Evolutionary conservation across 23 tunicate species (phyloP).

Genomic region (Clavelina lepadiformis): DNA sequence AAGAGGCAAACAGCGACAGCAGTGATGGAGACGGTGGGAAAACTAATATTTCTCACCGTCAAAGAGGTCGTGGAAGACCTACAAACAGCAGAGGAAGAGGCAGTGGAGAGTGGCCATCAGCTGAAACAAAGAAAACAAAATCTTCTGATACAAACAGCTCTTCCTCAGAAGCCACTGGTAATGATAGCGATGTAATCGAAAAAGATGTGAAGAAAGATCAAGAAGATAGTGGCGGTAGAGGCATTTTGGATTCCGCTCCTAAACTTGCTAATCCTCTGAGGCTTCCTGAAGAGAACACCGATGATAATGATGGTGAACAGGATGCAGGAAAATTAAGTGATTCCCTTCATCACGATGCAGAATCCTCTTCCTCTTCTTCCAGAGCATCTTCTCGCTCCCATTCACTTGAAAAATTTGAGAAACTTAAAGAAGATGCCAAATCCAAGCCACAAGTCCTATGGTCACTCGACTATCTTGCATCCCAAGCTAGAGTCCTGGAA

Average conservation of each 20-base stretch:
- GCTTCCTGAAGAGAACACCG: no score
- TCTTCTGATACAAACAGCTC: background rate
- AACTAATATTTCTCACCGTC: no score
- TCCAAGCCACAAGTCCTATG: conserved; percentile 72
- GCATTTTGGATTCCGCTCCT: no score
- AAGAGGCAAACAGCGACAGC: no score
- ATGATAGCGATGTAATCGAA: background rate
- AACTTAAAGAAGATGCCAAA: conserved; percentile 44
- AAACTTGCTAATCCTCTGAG: no score
- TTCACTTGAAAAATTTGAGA: conserved; percentile 59
- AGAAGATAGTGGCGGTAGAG: no score
- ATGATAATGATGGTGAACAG: no score
- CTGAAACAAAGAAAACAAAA: background rate
- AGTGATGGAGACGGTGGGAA: no score
- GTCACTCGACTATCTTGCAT: conserved; percentile 84
- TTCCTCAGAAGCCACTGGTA: background rate
- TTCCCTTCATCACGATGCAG: conserved; percentile 19
- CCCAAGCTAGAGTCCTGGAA: conserved; percentile 81
- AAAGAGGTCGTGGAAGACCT: conserved; percentile 37
- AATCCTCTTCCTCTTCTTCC: conserved; percentile 67
- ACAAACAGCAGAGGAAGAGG: conserved; percentile 53
- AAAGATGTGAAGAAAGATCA: conserved; percentile 7
- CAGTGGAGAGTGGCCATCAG: conserved; percentile 2
- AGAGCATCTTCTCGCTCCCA: conserved; percentile 62
- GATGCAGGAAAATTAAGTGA: no score